Evolutionary conservation across 2,113 vertebrate genomes (phyloP), one percentile per base, ranked within the genome.

Genomic region (Mastomys coucha): DNA sequence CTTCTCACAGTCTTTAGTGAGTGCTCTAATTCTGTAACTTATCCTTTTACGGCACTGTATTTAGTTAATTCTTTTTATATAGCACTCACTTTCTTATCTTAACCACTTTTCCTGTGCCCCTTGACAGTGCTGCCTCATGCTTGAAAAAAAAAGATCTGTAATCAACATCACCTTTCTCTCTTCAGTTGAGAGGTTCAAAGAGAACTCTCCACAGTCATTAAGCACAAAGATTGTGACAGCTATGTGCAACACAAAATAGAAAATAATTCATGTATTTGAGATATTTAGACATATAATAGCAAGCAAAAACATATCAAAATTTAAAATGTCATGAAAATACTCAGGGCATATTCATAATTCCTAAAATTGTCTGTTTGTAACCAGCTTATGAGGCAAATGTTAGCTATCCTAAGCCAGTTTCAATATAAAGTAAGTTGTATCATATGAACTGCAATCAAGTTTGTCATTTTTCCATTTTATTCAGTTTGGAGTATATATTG

Each of bases 381-480:
- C 31, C 36, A 78, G 33, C 4, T 89, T 39, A 63, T 82, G 36
- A 58, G 91, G 39, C 33, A 56, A 26, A 84, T 86, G 92, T 92
- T 92, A 97, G 90, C 78, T n/a, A 80, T 42, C 49, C 76, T 93
- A 28, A 95, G 12, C 28, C 72, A 72, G 45, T 94, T 97, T 72
- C 56, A 88, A 85, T 70, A 69, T 88, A 58, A 65, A 80, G 33
- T 70, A 17, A 42, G 7, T 95, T 89, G 0, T 1, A 60, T 95
- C 86, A 49, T 20, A 73, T 73, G 60, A 80, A 13, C 31, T 91
- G 17, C 78, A 7, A 63, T 92, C 56, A 51, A 75, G 85, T 88
- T 39, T 96, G 70, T 82, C 60, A 78, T 73, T 93, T 96, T 93
- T 63, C 17, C 39, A 13, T 76, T 97, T 86, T 95, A 84, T 78